A percentile compares a stretch with the other conserved stretches of the same genome.
Conservation (phyloP, 2,797 vertebrate species). For the Galaxias olidus region DNA sequence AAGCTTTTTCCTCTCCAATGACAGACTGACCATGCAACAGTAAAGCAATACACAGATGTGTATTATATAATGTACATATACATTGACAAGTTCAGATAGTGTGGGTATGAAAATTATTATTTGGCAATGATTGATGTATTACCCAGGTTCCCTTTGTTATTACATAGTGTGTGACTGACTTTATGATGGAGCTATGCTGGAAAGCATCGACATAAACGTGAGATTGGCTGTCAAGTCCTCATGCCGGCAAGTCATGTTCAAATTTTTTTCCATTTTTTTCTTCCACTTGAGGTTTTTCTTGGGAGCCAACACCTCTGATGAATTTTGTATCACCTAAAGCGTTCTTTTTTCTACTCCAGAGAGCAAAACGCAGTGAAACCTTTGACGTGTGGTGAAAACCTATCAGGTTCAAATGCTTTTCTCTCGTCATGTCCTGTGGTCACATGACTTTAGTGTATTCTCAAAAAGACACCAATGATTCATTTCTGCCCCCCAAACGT, state of each 20-base stretch:
- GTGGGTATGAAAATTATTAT: constrained; percentile 35
- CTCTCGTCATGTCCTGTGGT: constrained; percentile 59
- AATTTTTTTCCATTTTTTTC: constrained; percentile 33
- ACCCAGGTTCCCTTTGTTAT: constrained; percentile 43
- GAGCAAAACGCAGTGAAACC: constrained; percentile 39
- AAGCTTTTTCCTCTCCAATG: too few relatives aligned
- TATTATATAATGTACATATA: constrained; percentile 40
- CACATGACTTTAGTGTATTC: constrained; percentile 60
- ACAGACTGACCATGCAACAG: constrained; percentile 16
- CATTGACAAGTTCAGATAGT: constrained; percentile 27
- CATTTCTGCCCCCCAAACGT: constrained; percentile 44
- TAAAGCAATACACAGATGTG: constrained; percentile 29
- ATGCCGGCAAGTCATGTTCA: constrained; percentile 47
- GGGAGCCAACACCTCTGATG: constrained; percentile 55
- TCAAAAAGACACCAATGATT: constrained; percentile 46
- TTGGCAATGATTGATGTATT: constrained; percentile 60
- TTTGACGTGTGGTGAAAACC: constrained; percentile 53
- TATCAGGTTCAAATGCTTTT: constrained; percentile 61
- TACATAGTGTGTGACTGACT: constrained; percentile 46
- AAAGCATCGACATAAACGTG: constrained; percentile 54
- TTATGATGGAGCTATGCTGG: constrained; percentile 52
- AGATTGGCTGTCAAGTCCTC: constrained; percentile 62
- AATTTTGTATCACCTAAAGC: constrained; percentile 68
- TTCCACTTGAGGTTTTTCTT: constrained; percentile 32
- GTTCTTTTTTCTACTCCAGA: constrained; percentile 41